These are phyloP conservation scores for Pangasianodon gigas DNA, from an alignment of 2,113 vertebrate species.

Conservation along the genomic window DNA sequence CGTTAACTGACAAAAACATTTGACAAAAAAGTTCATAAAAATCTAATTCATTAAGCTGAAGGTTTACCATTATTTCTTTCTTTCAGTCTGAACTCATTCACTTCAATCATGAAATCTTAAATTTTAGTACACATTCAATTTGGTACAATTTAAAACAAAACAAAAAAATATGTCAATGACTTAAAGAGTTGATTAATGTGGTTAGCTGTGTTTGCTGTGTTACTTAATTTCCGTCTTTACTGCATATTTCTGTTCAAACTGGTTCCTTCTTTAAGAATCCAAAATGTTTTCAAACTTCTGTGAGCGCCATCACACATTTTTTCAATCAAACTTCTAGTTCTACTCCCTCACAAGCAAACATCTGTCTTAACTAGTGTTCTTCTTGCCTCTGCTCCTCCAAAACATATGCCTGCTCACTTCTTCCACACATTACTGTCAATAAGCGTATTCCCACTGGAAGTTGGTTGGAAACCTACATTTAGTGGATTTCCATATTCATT, in stretches of 20 bases:
- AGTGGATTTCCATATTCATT: not conserved
- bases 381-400: not conserved
- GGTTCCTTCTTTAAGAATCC: not conserved
- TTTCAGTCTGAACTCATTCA: not conserved
- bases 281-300: not conserved
- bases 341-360: not conserved
- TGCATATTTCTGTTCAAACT: not conserved
- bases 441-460: not conserved
- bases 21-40: not conserved
- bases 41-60: not conserved
- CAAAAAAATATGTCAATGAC: not conserved
- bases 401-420: conserved; percentile 5
- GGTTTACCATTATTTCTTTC: not conserved
- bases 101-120: not conserved
- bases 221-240: not conserved
- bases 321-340: not conserved
- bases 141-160: no score
- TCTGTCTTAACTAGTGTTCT: not conserved
- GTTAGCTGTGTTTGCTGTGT: not conserved
- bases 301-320: not conserved
- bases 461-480: not conserved
- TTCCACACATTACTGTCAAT: not conserved
- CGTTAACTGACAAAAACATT: no score
- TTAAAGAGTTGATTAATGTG: not conserved
- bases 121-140: not conserved